Percentiles rank a stretch among this genome's conserved stretches.
phyloP scores from a whole-genome alignment of 2,888 invertebrate genomes.

The Trilocha varians region DNA sequence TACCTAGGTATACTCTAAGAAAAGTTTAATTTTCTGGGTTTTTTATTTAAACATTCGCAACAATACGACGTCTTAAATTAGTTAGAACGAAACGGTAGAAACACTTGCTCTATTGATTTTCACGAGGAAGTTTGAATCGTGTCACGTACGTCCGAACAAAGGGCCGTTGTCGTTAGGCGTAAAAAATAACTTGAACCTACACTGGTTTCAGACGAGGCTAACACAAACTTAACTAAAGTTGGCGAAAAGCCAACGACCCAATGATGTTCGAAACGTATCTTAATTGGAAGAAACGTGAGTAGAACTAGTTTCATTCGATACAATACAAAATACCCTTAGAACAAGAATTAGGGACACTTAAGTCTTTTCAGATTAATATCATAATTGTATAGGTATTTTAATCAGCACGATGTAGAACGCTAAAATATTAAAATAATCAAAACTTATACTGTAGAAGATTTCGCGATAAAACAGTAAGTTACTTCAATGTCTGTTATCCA shows the following conservation, averaged over 20 bases:
- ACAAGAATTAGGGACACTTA: too few species aligned
- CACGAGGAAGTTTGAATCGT: background rate
- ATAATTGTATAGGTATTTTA: too few species aligned
- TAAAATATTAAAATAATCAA: too few species aligned
- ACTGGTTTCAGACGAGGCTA: background rate
- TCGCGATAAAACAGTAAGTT: too few species aligned
- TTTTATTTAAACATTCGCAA: too few species aligned
- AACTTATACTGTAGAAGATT: too few species aligned
- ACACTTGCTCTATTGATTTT: slow-evolving; percentile 4
- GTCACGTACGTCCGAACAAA: slow-evolving; percentile 3
- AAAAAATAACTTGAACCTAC: slow-evolving; percentile 3
- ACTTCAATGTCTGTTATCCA: background rate
- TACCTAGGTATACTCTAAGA: too few species aligned
- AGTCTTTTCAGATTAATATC: too few species aligned
- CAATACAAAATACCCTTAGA: too few species aligned
- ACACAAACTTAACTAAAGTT: background rate
- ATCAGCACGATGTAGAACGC: too few species aligned
- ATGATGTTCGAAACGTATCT: background rate
- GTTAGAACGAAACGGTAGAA: background rate
- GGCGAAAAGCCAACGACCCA: background rate
- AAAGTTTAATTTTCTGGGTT: too few species aligned
- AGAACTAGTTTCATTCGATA: background rate
- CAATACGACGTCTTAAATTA: background rate
- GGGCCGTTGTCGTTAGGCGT: slow-evolving; percentile 1
- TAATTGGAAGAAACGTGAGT: background rate